Evolutionary conservation across 2,113 vertebrate genomes (phyloP), one percentile per base, ranked within the genome.

Genomic region (Halcyon malimbica): DNA sequence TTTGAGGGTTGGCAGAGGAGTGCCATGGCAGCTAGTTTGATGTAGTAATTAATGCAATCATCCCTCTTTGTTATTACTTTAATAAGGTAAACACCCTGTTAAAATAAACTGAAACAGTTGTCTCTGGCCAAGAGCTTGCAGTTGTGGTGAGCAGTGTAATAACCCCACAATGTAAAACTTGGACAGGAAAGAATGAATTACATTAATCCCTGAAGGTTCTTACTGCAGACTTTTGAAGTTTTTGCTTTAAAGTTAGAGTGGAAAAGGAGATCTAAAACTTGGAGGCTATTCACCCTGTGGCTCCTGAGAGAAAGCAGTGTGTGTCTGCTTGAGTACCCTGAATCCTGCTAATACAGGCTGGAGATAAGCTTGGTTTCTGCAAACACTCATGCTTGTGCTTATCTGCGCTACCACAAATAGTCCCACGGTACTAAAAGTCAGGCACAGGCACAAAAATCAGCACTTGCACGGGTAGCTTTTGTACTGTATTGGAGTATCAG

Each of bases 21-120:
- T 83, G 75, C 46, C 84, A 63, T 94, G 89, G 74, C 92, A 83
- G 70, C 33, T 70, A 84, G 62, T 59, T 63, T 94, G 83, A 83
- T 79, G 79, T 69, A 93, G 74, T 87, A 95, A 97, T 92, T 83
- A 91, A 90, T 46, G 44, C 51, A 89, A 81, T 74, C 82, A 95
- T 92, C 79, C 39, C 65, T 87, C 78, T 83, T 96, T 89, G 83
- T 93, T 94, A 93, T 84, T 94, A 80, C 68, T 93, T 90, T 92
- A 96, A 89, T 95, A 95, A 96, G 95, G 94, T 96, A 97, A 96
- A 96, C 87, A 83, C 70, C 53, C 85, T 85, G 71, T 91, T 96
- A 95, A 96, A 97, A 93, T 96, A 95, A 97, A 97, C 84, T 95
- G 70, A 95, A 94, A 78, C 85, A 90, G 82, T 96, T 92, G 82